Evolutionary conservation across 2,888 invertebrate species (phyloP).

Genomic region (Rhingia campestris): DNA sequence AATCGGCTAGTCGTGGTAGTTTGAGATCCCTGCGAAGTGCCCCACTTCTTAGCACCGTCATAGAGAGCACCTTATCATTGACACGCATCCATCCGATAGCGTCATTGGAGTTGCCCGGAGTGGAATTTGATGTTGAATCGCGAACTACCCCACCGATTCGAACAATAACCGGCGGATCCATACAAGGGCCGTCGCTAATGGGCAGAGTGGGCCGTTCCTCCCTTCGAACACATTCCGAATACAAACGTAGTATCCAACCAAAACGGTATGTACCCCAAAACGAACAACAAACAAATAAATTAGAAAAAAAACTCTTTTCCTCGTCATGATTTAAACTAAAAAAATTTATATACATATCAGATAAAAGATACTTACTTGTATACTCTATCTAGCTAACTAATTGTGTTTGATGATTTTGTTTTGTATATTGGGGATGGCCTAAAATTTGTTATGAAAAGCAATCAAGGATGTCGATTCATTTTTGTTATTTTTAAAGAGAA

Average conservation of each 20-base stretch:
- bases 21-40: conserved; percentile 83
- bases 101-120: conserved; percentile 82
- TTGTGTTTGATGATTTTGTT: conserved; percentile 43
- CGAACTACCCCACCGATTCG: conserved; percentile 76
- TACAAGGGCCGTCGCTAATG: conserved; percentile 76
- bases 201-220: conserved; percentile 79
- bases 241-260: conserved; percentile 80
- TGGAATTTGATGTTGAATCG: conserved; percentile 81
- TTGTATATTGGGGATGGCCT: conserved; percentile 15
- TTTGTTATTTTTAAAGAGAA: conserved; percentile 15
- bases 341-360: conserved; percentile 5
- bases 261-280: conserved; percentile 80
- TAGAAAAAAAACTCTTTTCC: conserved; percentile 21
- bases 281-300: conserved; percentile 5
- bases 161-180: conserved; percentile 78
- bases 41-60: conserved; percentile 82
- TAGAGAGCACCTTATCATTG: conserved; percentile 82
- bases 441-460: conserved; percentile 39
- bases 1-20: conserved; percentile 82
- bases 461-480: conserved; percentile 32
- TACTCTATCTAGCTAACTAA: conserved; percentile 34
- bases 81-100: conserved; percentile 83
- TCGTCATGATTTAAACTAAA: conserved; percentile 27
- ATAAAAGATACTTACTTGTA: not conserved
- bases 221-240: conserved; percentile 79